A percentile compares a stretch with the other conserved stretches of the same genome.
These are phyloP conservation scores for Artibeus lituratus DNA, from an alignment of 2,797 vertebrate genomes.

Conservation along the genomic window DNA sequence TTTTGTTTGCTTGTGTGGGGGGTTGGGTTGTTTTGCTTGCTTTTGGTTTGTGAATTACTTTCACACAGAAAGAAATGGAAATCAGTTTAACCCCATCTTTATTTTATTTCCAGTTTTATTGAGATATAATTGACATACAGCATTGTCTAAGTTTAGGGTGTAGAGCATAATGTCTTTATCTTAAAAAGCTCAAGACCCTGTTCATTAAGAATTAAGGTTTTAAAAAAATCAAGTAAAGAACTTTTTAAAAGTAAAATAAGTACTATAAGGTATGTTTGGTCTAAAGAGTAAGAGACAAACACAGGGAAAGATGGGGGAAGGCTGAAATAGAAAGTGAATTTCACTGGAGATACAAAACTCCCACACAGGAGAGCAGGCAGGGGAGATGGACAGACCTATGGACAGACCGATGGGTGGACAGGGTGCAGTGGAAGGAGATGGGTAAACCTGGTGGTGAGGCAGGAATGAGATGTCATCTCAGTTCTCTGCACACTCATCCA, in stretches of 20 bases:
- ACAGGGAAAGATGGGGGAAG: neutral
- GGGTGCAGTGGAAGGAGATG: accelerated
- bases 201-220: neutral
- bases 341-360: neutral
- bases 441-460: neutral
- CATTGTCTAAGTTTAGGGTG: neutral
- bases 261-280: neutral
- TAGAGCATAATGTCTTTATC: neutral
- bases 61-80: neutral
- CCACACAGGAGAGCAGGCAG: neutral
- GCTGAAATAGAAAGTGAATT: neutral
- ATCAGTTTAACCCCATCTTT: neutral
- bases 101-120: neutral
- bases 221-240: neutral
- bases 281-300: neutral
- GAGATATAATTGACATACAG: neutral
- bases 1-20: neutral
- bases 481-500: neutral
- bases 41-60: neutral
- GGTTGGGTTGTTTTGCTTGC: neutral
- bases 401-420: accelerated
- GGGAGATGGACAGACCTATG: neutral
- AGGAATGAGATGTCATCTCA: neutral
- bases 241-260: neutral
- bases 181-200: neutral